Conservation (phyloP, 2,113 vertebrate genomes). For the Coreoperca whiteheadi region DNA sequence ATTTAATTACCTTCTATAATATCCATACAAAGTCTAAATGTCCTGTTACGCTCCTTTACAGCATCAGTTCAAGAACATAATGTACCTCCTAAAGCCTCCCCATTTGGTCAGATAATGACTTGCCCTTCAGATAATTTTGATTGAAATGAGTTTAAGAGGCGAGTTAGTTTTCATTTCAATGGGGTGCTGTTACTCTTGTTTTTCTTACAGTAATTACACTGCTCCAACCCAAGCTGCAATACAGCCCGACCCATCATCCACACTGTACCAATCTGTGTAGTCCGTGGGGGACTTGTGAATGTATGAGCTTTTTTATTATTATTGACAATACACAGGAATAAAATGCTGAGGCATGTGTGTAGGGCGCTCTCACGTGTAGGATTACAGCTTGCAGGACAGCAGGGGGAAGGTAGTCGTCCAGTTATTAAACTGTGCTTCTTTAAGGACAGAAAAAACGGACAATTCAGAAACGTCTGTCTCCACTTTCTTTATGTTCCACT, state of each 20-base stretch:
- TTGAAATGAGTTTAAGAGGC: background rate
- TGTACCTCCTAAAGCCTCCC: background rate
- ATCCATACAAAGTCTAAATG: background rate
- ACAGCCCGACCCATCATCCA: background rate
- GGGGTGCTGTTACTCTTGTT: background rate
- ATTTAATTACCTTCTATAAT: background rate
- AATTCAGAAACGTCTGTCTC: background rate
- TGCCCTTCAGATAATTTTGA: background rate
- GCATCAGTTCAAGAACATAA: background rate
- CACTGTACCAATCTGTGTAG: background rate
- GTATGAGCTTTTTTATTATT: slow-evolving; percentile 29
- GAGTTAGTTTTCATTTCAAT: background rate
- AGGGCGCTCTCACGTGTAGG: slow-evolving; percentile 65
- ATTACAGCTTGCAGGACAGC: slow-evolving; percentile 52
- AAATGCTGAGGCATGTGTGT: slow-evolving; percentile 46
- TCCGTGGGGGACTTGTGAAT: background rate
- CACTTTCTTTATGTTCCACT: background rate
- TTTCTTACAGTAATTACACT: background rate
- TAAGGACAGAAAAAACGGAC: background rate
- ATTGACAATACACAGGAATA: slow-evolving; percentile 32
- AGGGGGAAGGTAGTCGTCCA: slow-evolving; percentile 27
- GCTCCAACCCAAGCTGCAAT: background rate
- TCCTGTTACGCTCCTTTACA: background rate
- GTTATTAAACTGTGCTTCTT: slow-evolving; percentile 14
- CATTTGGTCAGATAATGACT: background rate